phyloP scores from a whole-genome alignment of 2,113 vertebrate genomes.

The Hippocampus zosterae region DNA sequence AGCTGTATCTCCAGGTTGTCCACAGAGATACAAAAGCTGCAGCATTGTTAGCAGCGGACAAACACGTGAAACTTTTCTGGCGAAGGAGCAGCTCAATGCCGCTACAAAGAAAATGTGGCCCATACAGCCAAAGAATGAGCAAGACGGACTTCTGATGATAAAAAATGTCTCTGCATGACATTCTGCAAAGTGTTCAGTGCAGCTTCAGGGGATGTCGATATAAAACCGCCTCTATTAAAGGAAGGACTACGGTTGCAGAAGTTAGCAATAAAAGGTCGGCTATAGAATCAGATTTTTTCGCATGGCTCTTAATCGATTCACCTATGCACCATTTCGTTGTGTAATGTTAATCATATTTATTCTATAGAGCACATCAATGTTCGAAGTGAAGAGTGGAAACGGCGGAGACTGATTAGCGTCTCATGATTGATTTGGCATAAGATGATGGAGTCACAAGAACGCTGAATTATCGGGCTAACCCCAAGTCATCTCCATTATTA shows the following conservation, averaged over 20 bases:
- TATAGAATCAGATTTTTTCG: constrained; percentile 24
- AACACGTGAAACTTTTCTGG: constrained; percentile 36
- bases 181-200: constrained; percentile 11
- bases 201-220: constrained; percentile 27
- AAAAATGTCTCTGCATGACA: constrained; percentile 23
- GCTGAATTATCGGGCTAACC: constrained; percentile 40
- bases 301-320: constrained; percentile 40
- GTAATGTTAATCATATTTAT: constrained; percentile 9
- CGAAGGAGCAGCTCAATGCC: constrained; percentile 24
- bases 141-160: constrained; percentile 22
- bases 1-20: constrained; percentile 64
- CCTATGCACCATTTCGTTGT: constrained; percentile 1
- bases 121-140: constrained; percentile 29
- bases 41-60: constrained; percentile 21
- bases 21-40: constrained; percentile 51
- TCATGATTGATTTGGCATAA: constrained; percentile 40
- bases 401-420: constrained; percentile 35
- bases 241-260: constrained; percentile 19
- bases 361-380: constrained; percentile 7
- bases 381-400: constrained; percentile 27
- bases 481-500: constrained; percentile 51
- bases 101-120: constrained; percentile 30
- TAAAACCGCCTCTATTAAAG: constrained; percentile 13
- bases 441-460: constrained; percentile 34
- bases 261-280: constrained; percentile 27